phyloP scores from a whole-genome alignment of 2,888 invertebrate species.

The Scelioninae gen. 1 region DNA sequence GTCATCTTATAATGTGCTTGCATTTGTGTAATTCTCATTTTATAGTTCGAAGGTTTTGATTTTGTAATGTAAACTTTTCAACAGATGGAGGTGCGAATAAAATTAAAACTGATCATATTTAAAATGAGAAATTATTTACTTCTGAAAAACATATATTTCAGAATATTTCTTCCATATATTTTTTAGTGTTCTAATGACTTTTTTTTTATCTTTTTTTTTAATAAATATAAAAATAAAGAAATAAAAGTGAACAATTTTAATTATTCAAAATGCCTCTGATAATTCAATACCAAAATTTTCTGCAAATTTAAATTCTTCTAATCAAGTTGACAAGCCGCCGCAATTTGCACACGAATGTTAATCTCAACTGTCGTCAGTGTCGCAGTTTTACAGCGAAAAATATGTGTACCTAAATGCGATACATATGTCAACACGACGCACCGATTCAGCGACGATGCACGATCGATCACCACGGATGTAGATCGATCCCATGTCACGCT shows the following conservation, averaged over 20 bases:
- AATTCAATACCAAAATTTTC: no score
- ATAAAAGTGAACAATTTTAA: background rate
- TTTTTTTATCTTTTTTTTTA: no score
- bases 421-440: conserved; percentile 56
- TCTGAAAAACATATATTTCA: no score
- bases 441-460: conserved; percentile 26
- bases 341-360: conserved; percentile 42
- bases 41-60: background rate
- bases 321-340: conserved; percentile 31
- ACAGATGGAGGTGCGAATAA: no score
- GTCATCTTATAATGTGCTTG: no score
- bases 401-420: conserved; percentile 39
- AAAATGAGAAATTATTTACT: no score
- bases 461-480: conserved; percentile 52
- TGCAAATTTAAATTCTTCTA: background rate
- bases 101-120: no score
- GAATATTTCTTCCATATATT: no score
- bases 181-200: no score
- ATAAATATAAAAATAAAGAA: no score
- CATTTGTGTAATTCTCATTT: no score
- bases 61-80: no score
- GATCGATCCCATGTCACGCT: conserved; percentile 51
- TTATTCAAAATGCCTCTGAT: background rate
- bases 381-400: conserved; percentile 45
- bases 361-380: conserved; percentile 26